Percentiles rank a stretch among this genome's conserved stretches.
Conservation (phyloP, 2,797 vertebrate species). For the Botia kubotai region DNA sequence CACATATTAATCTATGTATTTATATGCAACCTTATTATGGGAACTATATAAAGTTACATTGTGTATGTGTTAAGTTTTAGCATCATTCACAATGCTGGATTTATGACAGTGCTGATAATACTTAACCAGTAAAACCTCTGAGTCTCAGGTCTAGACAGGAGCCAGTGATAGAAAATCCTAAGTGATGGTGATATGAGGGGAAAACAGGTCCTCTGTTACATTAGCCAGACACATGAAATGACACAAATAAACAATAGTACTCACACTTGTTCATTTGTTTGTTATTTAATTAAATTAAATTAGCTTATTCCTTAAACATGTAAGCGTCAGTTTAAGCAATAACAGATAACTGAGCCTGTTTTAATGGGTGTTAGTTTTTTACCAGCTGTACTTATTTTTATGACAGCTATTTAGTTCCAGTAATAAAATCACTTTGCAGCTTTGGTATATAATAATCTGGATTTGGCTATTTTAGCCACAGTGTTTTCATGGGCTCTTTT, state of each 20-base stretch:
- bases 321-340: slow-evolving; percentile 3
- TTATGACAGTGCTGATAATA: not conserved
- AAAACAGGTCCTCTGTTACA: not conserved
- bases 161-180: not conserved
- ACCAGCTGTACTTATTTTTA: slow-evolving; percentile 38
- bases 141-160: not conserved
- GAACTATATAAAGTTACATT: not conserved
- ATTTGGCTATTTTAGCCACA: not conserved
- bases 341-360: not conserved
- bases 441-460: slow-evolving; percentile 10
- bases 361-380: not conserved
- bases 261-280: not conserved
- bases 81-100: not conserved
- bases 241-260: not conserved
- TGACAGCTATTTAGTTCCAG: slow-evolving; percentile 27
- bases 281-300: not conserved
- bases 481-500: not conserved
- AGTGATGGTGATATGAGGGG: not conserved
- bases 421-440: slow-evolving; percentile 30
- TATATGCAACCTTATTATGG: not conserved
- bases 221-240: slow-evolving; percentile 5
- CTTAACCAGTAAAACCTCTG: too few relatives aligned
- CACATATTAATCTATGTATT: not conserved
- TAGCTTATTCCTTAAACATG: not conserved
- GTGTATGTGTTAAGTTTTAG: too few relatives aligned